phyloP scores from a whole-genome alignment of 2,113 vertebrate genomes.

The Odocoileus virginianus region DNA sequence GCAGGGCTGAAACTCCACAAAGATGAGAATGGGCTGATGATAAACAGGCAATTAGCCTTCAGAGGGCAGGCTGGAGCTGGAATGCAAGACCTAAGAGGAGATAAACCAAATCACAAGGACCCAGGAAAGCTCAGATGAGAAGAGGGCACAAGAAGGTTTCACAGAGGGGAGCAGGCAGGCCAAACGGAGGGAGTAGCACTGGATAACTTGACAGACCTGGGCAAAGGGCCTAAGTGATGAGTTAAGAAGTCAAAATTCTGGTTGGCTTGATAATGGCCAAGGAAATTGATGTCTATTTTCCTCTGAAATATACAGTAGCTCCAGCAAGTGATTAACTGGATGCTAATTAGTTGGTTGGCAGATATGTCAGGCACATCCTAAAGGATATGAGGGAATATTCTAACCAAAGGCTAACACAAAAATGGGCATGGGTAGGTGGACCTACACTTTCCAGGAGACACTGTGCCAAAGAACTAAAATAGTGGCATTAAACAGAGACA shows the following conservation, averaged over 20 bases:
- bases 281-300: not conserved
- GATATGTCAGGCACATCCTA: not conserved
- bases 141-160: not conserved
- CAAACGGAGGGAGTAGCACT: rapidly evolving
- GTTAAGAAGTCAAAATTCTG: not conserved
- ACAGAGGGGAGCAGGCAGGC: not conserved
- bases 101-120: not conserved
- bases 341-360: not conserved
- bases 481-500: not conserved
- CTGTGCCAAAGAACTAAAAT: not conserved
- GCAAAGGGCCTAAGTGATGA: not conserved
- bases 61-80: not conserved
- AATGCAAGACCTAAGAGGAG: not conserved
- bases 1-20: not conserved
- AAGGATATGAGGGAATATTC: not conserved
- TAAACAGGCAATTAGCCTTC: not conserved
- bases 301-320: not conserved
- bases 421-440: not conserved
- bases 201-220: not conserved
- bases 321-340: not conserved
- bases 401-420: not conserved
- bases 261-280: not conserved
- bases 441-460: not conserved
- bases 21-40: not conserved
- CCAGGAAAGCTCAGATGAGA: not conserved